Base-by-base conservation (phyloP, 2,888 invertebrate species). In the Drosophila mimica region DNA sequence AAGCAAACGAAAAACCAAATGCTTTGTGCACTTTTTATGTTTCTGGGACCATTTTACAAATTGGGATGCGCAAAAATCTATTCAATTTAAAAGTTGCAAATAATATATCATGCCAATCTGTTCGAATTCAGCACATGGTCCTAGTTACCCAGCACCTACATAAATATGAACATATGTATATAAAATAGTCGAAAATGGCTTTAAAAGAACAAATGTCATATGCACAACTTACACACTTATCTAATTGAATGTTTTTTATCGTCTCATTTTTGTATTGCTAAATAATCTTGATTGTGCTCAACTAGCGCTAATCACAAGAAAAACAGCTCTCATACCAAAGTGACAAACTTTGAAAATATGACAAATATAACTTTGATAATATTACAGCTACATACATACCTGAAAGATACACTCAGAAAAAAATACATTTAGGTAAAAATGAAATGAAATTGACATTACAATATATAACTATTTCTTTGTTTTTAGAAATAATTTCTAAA, bases 11-110 rank as follows among this genome's bases (percentile, higher is more conserved):
- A 66, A 72, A 79, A 73, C 68, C 65, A 72, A 81, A 81, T 69
- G 79, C 82, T 68, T 70, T 81, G 69, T 81, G 67, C 57, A 38
- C 43, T 79, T 80, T 79, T 80, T 66, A 63, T 75, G 69, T 66
- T 62, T 63, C 46, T 49, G 63, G 11, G 28, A 52, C 38, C 53
- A 59, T 59, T 75, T 74, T 60, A 49, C 61, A 67, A 46, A 46
- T 46, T 64, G 36, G 25, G 25, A 48, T 53, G 59, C 59, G 25
- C 60, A 52, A 57, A 70, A 72, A 73, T 68, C 56, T 76, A 65
- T 71, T 80, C 56, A 76, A 71, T 75, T 80, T 79, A 34, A 66
- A 74, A 70, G 43, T 79, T 63, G n/a, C 36, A 57, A 74, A 57
- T 63, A 17, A 25, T 34, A 46, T n/a, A 28, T 20, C 46, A 65